Percentiles rank a stretch among this genome's conserved stretches.
These are phyloP conservation scores for Arbacia lixula DNA, from an alignment of 53 echinoderm and acorn worm genomes.

Conservation along the genomic window DNA sequence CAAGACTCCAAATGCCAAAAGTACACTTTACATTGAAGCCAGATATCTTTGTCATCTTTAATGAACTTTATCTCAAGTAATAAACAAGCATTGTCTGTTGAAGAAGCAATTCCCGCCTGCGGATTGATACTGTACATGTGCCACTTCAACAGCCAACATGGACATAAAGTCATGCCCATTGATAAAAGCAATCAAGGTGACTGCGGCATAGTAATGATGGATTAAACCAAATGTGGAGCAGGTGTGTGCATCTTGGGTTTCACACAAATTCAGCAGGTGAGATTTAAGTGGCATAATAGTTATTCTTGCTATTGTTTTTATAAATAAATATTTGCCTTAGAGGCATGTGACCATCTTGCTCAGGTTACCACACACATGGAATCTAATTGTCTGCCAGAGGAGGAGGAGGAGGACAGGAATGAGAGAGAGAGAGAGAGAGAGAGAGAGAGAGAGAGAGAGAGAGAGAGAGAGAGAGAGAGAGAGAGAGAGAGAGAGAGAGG, in stretches of 20 bases:
- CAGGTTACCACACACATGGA: too few species aligned
- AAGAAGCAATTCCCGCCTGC: too few species aligned
- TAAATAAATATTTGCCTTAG: background rate
- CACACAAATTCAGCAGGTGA: constrained; percentile 18
- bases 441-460: background rate
- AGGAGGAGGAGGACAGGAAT: background rate
- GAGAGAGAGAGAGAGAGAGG: background rate
- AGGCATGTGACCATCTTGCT: background rate
- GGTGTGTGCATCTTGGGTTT: constrained; percentile 1
- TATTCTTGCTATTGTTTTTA: constrained; percentile 24
- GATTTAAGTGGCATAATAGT: constrained; percentile 13
- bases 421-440: background rate
- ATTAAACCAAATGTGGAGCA: constrained; percentile 16
- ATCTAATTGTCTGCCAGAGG: too few species aligned
- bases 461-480: background rate
- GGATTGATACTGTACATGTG: too few species aligned
- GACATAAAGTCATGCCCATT: too few species aligned
- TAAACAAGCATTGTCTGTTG: too few species aligned
- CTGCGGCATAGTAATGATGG: constrained; percentile 5
- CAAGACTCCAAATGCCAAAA: too few species aligned
- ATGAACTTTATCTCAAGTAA: too few species aligned
- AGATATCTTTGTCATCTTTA: too few species aligned
- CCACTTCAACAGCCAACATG: too few species aligned
- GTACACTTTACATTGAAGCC: too few species aligned
- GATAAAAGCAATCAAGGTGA: too few species aligned